These are phyloP conservation scores for Papilio gigon DNA, from an alignment of 2,888 invertebrate genomes.

Conservation along the genomic window DNA sequence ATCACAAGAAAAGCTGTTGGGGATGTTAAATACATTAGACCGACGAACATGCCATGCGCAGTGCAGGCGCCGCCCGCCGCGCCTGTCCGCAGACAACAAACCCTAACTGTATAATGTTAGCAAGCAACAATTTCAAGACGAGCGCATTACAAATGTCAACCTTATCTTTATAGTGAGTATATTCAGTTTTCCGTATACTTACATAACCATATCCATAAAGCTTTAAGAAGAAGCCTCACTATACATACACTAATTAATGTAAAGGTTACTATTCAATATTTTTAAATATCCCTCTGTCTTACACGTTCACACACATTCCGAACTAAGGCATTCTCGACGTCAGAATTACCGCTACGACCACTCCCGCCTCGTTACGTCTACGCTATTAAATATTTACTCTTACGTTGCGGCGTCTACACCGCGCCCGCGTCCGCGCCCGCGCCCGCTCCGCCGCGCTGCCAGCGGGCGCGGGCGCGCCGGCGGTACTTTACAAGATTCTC, in stretches of 20 bases:
- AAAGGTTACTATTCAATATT: conserved; percentile 62
- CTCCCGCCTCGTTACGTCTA: conserved; percentile 51
- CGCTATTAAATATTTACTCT: conserved; percentile 54
- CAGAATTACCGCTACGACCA: conserved; percentile 56
- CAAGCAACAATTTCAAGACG: conserved; percentile 52
- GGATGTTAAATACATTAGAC: background rate
- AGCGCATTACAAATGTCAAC: conserved; percentile 64
- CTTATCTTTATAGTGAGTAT: conserved; percentile 74
- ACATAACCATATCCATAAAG: conserved; percentile 77
- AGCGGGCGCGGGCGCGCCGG: conserved; percentile 54
- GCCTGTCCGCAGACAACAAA: conserved; percentile 43
- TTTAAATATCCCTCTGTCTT: conserved; percentile 74
- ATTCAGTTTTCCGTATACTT: conserved; percentile 79
- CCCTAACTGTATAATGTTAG: conserved; percentile 40
- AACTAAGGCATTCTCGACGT: conserved; percentile 76
- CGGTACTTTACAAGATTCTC: conserved; percentile 61
- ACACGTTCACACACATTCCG: conserved; percentile 77
- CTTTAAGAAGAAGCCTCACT: conserved; percentile 81
- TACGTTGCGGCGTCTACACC: conserved; percentile 51
- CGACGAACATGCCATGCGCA: too few species aligned
- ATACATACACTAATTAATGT: conserved; percentile 71
- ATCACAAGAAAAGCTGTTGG: too few species aligned
- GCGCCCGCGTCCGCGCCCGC: too few species aligned
- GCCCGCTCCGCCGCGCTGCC: too few species aligned
- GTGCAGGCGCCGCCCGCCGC: too few species aligned